Percentiles rank a stretch among this genome's conserved stretches.
phyloP scores from a whole-genome alignment of 1,140 invertebrate species.

The Onthophagus taurus region DNA sequence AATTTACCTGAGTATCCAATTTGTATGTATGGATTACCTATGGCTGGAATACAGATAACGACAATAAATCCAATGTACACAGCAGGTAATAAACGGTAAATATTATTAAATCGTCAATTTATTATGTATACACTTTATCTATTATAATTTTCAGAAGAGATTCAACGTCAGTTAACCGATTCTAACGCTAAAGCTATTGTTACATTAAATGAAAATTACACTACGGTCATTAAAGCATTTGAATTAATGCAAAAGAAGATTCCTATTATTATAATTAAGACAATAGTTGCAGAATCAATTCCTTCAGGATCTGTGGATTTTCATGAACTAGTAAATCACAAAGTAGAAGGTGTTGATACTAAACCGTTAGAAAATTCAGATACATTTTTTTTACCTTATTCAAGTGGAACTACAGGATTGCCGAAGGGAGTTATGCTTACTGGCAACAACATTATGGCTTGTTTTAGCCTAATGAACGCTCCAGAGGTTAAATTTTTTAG shows the following conservation, averaged over 20 bases:
- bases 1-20: slow-evolving; percentile 8
- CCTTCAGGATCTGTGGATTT: slow-evolving; percentile 48
- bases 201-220: slow-evolving; percentile 45
- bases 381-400: slow-evolving; percentile 52
- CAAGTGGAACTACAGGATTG: slow-evolving; percentile 83
- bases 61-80: background rate
- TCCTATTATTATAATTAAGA: slow-evolving; percentile 48
- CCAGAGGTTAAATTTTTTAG: background rate
- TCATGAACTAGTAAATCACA: slow-evolving; percentile 42
- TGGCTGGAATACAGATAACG: background rate
- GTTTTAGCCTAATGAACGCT: slow-evolving; percentile 32
- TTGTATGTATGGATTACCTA: background rate
- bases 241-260: slow-evolving; percentile 38
- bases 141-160: slow-evolving; percentile 55
- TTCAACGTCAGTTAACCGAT: slow-evolving; percentile 56
- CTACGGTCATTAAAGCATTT: slow-evolving; percentile 39
- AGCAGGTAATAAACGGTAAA: no score
- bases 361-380: slow-evolving; percentile 38
- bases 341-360: slow-evolving; percentile 37
- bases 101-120: no score
- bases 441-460: slow-evolving; percentile 52
- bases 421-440: slow-evolving; percentile 82
- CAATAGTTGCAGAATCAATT: slow-evolving; percentile 23
- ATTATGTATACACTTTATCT: no score
- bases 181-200: slow-evolving; percentile 58